Evolutionary conservation across 2,797 vertebrate species (phyloP).

Genomic region (Orientallactaga sibirica): DNA sequence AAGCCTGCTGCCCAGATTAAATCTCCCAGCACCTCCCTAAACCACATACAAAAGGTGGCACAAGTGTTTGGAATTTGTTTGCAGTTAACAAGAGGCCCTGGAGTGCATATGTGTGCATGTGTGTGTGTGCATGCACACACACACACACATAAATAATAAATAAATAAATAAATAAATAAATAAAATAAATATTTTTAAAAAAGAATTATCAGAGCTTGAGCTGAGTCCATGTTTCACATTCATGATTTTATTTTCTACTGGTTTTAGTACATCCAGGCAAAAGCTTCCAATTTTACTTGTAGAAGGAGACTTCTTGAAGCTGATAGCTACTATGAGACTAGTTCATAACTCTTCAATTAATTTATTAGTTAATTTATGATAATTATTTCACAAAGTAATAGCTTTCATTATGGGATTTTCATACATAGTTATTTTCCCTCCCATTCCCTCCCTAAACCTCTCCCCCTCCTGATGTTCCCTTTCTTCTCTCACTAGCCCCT

Average conservation of each 20-base stretch:
- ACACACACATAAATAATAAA: too few species aligned
- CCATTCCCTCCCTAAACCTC: not conserved
- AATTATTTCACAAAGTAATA: not conserved
- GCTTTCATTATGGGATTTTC: too few species aligned
- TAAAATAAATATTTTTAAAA: too few species aligned
- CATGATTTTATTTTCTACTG: constrained; percentile 26
- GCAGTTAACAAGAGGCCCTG: too few species aligned
- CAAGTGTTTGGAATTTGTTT: too few species aligned
- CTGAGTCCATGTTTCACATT: not conserved
- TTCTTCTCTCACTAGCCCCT: not conserved
- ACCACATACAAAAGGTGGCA: too few species aligned
- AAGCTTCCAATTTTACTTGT: constrained; percentile 11
- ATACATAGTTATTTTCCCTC: not conserved
- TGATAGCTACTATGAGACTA: constrained; percentile 22
- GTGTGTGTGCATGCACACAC: too few species aligned
- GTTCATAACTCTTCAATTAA: constrained; percentile 34
- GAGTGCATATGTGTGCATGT: too few species aligned
- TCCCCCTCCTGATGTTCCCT: not conserved
- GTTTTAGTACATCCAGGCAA: constrained; percentile 4
- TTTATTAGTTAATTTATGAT: not conserved
- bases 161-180: too few species aligned
- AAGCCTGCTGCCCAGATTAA: too few species aligned
- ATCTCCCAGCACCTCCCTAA: too few species aligned
- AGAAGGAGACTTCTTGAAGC: not conserved
- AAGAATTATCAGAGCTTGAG: not conserved